These are phyloP conservation scores for Lathronympha strigana DNA, from an alignment of 2,888 invertebrate genomes.

Conservation along the genomic window DNA sequence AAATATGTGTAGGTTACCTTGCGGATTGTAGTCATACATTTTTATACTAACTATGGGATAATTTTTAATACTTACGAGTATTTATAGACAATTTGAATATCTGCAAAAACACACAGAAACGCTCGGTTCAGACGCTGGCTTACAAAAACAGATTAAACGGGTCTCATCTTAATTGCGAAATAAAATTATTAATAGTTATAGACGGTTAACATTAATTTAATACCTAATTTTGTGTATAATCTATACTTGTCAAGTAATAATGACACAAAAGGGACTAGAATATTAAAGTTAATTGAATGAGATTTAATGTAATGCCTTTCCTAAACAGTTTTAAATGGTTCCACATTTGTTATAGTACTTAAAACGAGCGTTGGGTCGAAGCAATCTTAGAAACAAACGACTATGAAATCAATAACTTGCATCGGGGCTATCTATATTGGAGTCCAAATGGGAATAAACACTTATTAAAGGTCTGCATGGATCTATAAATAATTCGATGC, in stretches of 20 bases:
- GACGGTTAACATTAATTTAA: too few relatives aligned
- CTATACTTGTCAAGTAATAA: not conserved
- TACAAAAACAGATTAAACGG: too few relatives aligned
- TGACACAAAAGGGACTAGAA: not conserved
- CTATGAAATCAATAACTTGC: slow-evolving; percentile 42
- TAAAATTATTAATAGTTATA: too few relatives aligned
- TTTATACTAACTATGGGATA: too few relatives aligned
- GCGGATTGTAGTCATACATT: too few relatives aligned
- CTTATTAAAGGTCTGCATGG: slow-evolving; percentile 45
- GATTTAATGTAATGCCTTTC: slow-evolving; percentile 2
- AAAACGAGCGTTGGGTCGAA: slow-evolving; percentile 25
- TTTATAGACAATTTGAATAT: too few relatives aligned
- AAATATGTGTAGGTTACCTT: too few relatives aligned
- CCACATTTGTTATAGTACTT: slow-evolving; percentile 28
- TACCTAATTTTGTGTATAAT: not conserved
- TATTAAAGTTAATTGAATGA: slow-evolving; percentile 14
- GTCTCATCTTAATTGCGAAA: too few relatives aligned
- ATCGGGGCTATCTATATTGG: slow-evolving; percentile 37
- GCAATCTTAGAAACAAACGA: slow-evolving; percentile 39
- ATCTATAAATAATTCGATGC: slow-evolving; percentile 47
- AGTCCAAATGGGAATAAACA: slow-evolving; percentile 45
- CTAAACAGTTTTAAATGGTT: slow-evolving; percentile 19
- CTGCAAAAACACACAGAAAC: too few relatives aligned
- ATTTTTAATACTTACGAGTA: too few relatives aligned
- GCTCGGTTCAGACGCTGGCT: too few relatives aligned